Evolutionary conservation across 1,140 invertebrate genomes (phyloP).

Genomic region (Lamellibrachia luymesi): DNA sequence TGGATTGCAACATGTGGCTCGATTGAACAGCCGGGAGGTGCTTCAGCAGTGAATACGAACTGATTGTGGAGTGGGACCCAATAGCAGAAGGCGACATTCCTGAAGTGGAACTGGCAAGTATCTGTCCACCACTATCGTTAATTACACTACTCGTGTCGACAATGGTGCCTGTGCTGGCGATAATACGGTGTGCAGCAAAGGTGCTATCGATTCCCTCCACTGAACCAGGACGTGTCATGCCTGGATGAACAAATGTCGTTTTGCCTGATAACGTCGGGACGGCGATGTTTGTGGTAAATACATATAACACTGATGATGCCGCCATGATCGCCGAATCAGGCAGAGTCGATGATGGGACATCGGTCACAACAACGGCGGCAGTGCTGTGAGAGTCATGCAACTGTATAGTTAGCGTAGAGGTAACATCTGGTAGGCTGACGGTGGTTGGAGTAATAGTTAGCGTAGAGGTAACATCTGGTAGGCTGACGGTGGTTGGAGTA

Average conservation of each 20-base stretch:
- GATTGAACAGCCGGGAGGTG: not conserved
- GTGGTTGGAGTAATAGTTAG: not conserved
- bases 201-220: not conserved
- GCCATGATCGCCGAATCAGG: not conserved
- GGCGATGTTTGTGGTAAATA: not conserved
- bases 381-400: not conserved
- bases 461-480: not conserved
- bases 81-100: not conserved
- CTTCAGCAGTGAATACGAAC: not conserved
- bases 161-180: not conserved
- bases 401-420: not conserved
- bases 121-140: not conserved
- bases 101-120: not conserved
- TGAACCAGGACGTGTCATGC: not conserved
- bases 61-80: not conserved
- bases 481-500: not conserved
- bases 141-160: not conserved
- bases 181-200: not conserved
- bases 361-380: not conserved
- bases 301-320: not conserved
- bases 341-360: not conserved
- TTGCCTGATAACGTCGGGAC: not conserved
- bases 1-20: not conserved
- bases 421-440: not conserved
- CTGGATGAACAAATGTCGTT: not conserved